phyloP scores from a whole-genome alignment of 1,140 invertebrate species.

The Episyrphus balteatus region DNA sequence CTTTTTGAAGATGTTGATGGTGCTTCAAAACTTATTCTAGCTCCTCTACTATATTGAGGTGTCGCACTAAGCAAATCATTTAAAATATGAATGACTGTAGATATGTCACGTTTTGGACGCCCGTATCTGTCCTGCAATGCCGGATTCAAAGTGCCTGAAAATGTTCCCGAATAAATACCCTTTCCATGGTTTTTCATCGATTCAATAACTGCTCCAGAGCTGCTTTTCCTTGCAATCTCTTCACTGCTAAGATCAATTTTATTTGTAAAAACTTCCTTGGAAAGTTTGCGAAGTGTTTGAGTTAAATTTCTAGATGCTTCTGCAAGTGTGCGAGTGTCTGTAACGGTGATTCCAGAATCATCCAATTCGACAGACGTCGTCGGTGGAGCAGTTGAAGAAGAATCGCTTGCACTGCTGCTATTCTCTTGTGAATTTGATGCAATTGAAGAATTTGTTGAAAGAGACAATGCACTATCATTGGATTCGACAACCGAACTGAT shows the following conservation, averaged over 20 bases:
- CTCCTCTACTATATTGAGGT: conserved; percentile 45
- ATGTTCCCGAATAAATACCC: conserved; percentile 75
- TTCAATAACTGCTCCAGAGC: conserved; percentile 80
- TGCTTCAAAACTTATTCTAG: conserved; percentile 38
- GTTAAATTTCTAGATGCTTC: conserved; percentile 85
- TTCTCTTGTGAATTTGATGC: too few relatives aligned
- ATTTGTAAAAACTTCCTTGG: conserved; percentile 71
- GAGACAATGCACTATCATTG: too few relatives aligned
- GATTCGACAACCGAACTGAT: too few relatives aligned
- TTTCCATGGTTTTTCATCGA: conserved; percentile 89
- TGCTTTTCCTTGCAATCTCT: conserved; percentile 38
- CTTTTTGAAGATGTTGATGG: conserved; percentile 15
- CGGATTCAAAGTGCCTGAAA: conserved; percentile 81
- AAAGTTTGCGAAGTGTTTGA: conserved; percentile 80
- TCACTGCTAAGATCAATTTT: conserved; percentile 44
- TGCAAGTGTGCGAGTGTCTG: conserved; percentile 64
- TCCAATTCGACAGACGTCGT: conserved; percentile 12
- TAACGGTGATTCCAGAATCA: conserved; percentile 34
- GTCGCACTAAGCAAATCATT: conserved; percentile 86
- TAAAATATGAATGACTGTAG: conserved; percentile 89
- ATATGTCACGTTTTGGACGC: conserved; percentile 80
- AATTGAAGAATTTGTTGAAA: too few relatives aligned
- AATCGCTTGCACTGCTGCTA: too few relatives aligned
- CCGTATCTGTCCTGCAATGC: conserved; percentile 86
- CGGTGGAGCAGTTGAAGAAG: conserved; percentile 7